A percentile compares a stretch with the other conserved stretches of the same genome.
phyloP scores from a whole-genome alignment of 1,140 invertebrate species.

The Drosophila prosaltans region DNA sequence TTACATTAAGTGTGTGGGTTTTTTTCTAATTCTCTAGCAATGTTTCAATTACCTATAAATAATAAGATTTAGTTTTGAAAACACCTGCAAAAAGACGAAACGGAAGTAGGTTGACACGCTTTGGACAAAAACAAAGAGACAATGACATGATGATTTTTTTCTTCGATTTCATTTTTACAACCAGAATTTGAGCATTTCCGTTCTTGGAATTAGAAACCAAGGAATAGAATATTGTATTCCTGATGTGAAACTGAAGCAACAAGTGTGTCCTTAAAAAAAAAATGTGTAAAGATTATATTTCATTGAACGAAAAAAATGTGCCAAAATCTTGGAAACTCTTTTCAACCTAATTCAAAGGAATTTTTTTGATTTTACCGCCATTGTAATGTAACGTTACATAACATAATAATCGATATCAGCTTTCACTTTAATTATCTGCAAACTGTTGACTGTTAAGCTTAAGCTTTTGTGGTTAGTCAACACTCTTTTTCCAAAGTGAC shows the following conservation, averaged over 20 bases:
- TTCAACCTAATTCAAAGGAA: background rate
- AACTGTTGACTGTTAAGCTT: background rate
- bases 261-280: constrained; percentile 4
- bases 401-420: constrained; percentile 5
- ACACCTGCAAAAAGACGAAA: constrained; percentile 18
- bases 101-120: constrained; percentile 73
- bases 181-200: constrained; percentile 52
- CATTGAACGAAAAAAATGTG: background rate
- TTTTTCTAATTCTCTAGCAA: background rate
- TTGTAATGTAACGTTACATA: background rate
- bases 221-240: constrained; percentile 5
- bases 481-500: constrained; percentile 2
- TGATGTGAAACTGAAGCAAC: constrained; percentile 25
- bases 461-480: background rate
- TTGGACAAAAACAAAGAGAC: constrained; percentile 36
- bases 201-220: constrained; percentile 46
- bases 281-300: background rate
- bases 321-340: background rate
- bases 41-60: constrained; percentile 5
- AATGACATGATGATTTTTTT: constrained; percentile 34
- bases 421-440: background rate
- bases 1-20: background rate
- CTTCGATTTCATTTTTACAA: constrained; percentile 63
- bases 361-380: background rate
- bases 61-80: background rate